Evolutionary conservation across 2,888 invertebrate species (phyloP), one percentile per base, ranked within the genome.

Genomic region (Crossocerus cetratus): DNA sequence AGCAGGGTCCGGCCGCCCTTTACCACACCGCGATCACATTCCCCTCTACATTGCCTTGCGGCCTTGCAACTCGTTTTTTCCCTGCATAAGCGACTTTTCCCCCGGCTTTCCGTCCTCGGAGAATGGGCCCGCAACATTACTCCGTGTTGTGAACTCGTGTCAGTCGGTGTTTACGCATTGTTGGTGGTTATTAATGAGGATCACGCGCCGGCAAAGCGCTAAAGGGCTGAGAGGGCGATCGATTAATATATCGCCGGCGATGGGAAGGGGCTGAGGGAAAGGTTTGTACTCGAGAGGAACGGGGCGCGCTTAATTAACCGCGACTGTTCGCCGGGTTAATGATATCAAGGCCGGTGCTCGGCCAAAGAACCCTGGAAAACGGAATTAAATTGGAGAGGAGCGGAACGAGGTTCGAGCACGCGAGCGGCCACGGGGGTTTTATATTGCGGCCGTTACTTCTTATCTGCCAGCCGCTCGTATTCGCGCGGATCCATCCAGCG

Each of bases 231-330:
- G 18, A 21, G 18, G 2, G 54, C 18, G 32, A 53, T 11, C 22
- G 44, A 68, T 78, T 55, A 67, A 73, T 71, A 71, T 69, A 69
- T 58, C 49, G 16, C 32, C 20, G 42, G 66, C 60, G 32, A 53
- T 57, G 53, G 65, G 3, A 68, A 72, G 66, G 62, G 72, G 66
- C 57, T 68, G 54, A 44, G 65, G 14, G 68, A 72, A 69, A 65
- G 72, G 66, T 60, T 68, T 60, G 22, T 44, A 49, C 55, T 55
- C 45, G 55, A 44, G 58, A 53, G 61, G 53, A 59, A 69, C 71
- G 61, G 44, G 64, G 64, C 61, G 61, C 54, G 65, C 70, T 80
- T 77, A 80, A 80, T 80, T 80, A 75, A 77, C 77, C 71, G 65
- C 73, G 71, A 69, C 66, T 74, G 60, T 74, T 69, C 60, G 64